A percentile compares a stretch with the other conserved stretches of the same genome.
Conservation (phyloP, 2,888 invertebrate genomes). For the Schizotus pectinicornis region DNA sequence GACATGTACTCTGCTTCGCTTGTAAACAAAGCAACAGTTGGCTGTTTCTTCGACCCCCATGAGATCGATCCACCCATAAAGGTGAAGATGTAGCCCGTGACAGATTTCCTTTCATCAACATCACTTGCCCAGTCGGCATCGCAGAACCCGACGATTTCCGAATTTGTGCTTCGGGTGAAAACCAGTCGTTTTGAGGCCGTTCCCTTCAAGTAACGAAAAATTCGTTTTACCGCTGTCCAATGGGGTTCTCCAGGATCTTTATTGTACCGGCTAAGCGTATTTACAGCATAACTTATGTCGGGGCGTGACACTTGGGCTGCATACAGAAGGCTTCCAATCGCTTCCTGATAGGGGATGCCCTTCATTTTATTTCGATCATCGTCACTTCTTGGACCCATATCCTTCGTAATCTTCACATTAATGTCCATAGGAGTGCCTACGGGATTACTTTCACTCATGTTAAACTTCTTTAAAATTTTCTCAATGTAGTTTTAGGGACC, state of each 20-base stretch:
- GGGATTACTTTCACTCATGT: not conserved
- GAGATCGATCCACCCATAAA: not conserved
- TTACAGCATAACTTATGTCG: not conserved
- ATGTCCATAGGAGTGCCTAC: not conserved
- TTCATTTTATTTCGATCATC: not conserved
- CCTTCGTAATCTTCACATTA: no score
- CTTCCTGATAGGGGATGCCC: not conserved
- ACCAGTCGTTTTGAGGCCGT: not conserved
- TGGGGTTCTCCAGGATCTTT: not conserved
- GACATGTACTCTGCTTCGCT: constrained; percentile 1
- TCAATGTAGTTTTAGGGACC: not conserved
- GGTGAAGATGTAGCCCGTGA: constrained; percentile 4
- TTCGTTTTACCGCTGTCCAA: not conserved
- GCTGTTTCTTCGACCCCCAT: constrained; percentile 11
- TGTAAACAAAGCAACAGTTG: constrained; percentile 7
- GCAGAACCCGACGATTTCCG: not conserved
- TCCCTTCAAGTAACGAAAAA: not conserved
- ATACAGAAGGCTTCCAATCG: not conserved
- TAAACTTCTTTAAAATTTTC: not conserved
- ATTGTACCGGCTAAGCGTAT: not conserved
- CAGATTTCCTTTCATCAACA: constrained; percentile 1
- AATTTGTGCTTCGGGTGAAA: not conserved
- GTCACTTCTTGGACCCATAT: no score
- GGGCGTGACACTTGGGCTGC: no score
- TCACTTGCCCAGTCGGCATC: constrained; percentile 1